These are phyloP conservation scores for Sisor rabdophorus DNA, from an alignment of 2,113 vertebrate genomes.

Conservation along the genomic window DNA sequence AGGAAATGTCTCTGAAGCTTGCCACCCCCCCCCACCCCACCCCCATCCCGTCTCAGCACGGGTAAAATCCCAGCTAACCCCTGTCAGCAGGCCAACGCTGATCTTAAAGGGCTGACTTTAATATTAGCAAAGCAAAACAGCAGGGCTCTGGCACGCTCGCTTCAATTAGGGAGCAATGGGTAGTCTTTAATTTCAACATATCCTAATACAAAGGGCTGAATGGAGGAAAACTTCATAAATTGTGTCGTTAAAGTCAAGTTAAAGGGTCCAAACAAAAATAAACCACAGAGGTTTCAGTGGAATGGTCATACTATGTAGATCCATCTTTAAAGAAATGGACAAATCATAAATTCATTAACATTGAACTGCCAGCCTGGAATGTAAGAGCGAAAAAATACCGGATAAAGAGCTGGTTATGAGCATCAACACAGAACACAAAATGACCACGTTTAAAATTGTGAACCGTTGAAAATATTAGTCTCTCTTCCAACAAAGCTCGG, in stretches of 20 bases:
- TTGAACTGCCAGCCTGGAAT: neutral
- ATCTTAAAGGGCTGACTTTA: conserved; percentile 60
- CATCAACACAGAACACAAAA: neutral
- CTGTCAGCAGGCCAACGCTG: conserved; percentile 59
- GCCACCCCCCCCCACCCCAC: neutral
- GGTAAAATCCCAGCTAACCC: conserved; percentile 52
- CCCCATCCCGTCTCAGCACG: conserved; percentile 40
- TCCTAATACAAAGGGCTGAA: conserved; percentile 45
- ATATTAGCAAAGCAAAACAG: conserved; percentile 61
- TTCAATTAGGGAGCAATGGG: conserved; percentile 47
- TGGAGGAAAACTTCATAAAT: conserved; percentile 53
- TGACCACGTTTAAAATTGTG: neutral
- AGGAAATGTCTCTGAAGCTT: conserved; percentile 47
- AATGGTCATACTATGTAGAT: neutral
- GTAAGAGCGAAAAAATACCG: neutral
- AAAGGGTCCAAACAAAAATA: conserved; percentile 22
- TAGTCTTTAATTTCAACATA: conserved; percentile 63
- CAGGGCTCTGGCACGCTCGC: conserved; percentile 43
- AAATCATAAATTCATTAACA: neutral
- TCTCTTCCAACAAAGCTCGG: neutral
- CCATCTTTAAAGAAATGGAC: neutral
- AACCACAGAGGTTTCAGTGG: neutral
- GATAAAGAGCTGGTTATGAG: neutral
- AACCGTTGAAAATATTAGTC: neutral
- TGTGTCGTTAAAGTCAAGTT: conserved; percentile 49